Base-by-base conservation (phyloP, 2,888 invertebrate genomes). In the Hemithea aestivaria region DNA sequence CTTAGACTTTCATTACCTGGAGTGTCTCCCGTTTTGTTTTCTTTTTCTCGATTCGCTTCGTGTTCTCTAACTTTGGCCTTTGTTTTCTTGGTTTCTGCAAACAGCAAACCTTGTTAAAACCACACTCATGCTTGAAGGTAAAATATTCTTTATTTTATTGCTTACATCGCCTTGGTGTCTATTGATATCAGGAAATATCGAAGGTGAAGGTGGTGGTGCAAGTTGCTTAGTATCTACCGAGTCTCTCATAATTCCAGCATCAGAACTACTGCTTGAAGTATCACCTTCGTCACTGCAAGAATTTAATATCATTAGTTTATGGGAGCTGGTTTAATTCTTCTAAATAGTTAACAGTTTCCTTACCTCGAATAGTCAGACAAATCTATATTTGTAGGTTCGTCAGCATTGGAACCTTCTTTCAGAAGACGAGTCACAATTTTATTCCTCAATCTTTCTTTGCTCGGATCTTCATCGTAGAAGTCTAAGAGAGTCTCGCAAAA, bases 401-500 rank as follows among this genome's bases (percentile, higher is more conserved):
- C 96, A 6, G 96, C 95, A 68, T 92, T 96, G 0, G 96, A 96
- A 21, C 96, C 96, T 78, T 93, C 94, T 73, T 93, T 92, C 49
- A 92, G 79, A 48, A 96, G 84, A 64, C 94, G 91, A 47, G 91
- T 91, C 30, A 96, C 90, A 56, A 96, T 96, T 88, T 95, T 95
- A 42, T 89, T 90, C 52, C 95, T 89, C 30, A 96, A 82, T 66
- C 90, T 90, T 73, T 95, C 95, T 89, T 96, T 96, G 65, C 91
- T 90, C 0, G 95, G 94, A 73, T 93, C 93, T 53, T 94, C 93
- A 67, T 96, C 96, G 65, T 94, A 96, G 79, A 95, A 97, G 73
- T 97, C 97, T 49, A 97, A 83, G 16, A 97, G 84, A 0, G 97
- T 97, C 83, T 97, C 96, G 80, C 97, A 97, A 83, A 97, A 97